Conservation (phyloP, 2,797 vertebrate species). For the Catamblyrhynchus diadema region DNA sequence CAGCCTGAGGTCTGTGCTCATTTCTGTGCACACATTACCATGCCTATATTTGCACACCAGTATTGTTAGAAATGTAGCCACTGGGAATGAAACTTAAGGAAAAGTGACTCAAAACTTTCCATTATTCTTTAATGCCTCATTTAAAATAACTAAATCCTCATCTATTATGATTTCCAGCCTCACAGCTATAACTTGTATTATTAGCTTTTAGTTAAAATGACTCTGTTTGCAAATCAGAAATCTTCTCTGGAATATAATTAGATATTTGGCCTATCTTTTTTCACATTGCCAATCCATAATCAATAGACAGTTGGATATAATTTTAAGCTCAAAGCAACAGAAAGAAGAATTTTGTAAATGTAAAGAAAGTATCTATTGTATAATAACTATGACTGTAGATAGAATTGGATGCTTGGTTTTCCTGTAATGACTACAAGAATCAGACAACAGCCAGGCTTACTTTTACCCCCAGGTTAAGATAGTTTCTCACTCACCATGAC, state of each 20-base stretch:
- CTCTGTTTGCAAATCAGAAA: neutral
- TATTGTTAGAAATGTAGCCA: neutral
- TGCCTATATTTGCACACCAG: neutral
- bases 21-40: neutral
- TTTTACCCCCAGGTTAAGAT: neutral
- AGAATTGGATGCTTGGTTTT: neutral
- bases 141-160: neutral
- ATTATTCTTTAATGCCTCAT: neutral
- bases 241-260: neutral
- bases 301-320: neutral
- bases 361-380: neutral
- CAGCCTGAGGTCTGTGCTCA: neutral
- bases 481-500: neutral
- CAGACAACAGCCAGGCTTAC: neutral
- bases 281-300: neutral
- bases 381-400: neutral
- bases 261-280: neutral
- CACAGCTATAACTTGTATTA: neutral
- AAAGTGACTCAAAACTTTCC: neutral
- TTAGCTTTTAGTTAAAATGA: neutral
- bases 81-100: neutral
- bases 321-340: neutral
- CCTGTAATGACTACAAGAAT: neutral
- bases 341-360: neutral
- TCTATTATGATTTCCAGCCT: neutral